Base-by-base conservation (phyloP, 30 jellyfish, hydroid and myxozoan species). In the Aurelia aurita region DNA sequence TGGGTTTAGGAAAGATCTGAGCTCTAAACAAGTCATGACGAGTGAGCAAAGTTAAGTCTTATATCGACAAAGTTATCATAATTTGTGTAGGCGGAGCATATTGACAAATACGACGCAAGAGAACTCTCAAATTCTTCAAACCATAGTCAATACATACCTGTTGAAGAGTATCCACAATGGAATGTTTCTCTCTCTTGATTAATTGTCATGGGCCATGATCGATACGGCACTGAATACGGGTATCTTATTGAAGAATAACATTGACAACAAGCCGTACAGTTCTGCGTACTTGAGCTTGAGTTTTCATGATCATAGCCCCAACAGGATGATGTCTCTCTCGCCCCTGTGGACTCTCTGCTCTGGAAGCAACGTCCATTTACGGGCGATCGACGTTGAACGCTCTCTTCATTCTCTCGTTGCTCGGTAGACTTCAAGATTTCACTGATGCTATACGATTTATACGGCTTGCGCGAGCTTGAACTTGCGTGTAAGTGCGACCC, bases 361-460 rank as follows among this genome's bases (percentile, higher is more conserved):
- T 72, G 43, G 22, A 13, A 46, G 58, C 65, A 59, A n/a, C 44
- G 63, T 25, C 79, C 32, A 5, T 60, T 72, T 60, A 31, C 45
- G 2, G 79, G 21, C 11, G 71, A 43, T 34, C 28, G 54, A 64
- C 34, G 84, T 7, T 62, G 16, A 14, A 39, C 23, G 80, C 66
- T 66, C 5, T 70, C 74, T 35, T 32, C 80, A 13, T 26, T 19
- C 21, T 69, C 72, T 20, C 59, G 74, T 15, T 54, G 47, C 18
- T 58, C 57, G 6, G 70, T 53, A 19, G 80, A 60, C 60, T 83
- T 83, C 62, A 83, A 53, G 10, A 83, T 83, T 43, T 83, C 93
- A 46, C 87, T 69, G 43, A 83, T 83, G 46, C 80, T 83, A 58
- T 83, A 75, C 3, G 86, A 66, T 55, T 82, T 82, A 46, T n/a